A percentile compares a stretch with the other conserved stretches of the same genome.
Conservation (phyloP, 2,113 vertebrate species). For the Numida meleagris region DNA sequence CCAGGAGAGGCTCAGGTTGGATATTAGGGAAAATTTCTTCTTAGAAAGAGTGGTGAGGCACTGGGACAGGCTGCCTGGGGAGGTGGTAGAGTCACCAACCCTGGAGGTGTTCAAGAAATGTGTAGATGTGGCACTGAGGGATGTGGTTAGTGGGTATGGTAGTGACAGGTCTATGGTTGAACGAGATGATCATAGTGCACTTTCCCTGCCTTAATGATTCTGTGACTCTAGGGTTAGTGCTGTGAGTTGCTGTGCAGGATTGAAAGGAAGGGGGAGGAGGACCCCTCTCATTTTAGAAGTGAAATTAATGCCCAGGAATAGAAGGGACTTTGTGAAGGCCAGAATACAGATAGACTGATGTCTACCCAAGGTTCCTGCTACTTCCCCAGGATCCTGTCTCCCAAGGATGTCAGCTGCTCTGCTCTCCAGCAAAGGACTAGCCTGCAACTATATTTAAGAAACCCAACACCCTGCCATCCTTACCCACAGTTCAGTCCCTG, state of each 20-base stretch:
- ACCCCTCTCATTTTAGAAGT: neutral
- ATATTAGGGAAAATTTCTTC: too few species aligned
- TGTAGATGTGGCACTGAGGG: too few species aligned
- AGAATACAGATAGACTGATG: neutral
- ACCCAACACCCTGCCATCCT: neutral
- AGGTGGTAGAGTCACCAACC: too few species aligned
- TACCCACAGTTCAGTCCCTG: neutral
- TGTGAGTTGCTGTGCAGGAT: neutral
- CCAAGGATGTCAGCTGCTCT: neutral
- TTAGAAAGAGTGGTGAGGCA: too few species aligned
- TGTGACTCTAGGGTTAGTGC: neutral
- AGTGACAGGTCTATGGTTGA: too few species aligned
- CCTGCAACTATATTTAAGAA: neutral
- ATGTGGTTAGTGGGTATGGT: too few species aligned
- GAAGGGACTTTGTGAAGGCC: neutral
- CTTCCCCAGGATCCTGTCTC: neutral
- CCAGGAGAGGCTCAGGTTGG: too few species aligned
- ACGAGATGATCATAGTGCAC: too few species aligned
- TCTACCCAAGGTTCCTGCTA: neutral
- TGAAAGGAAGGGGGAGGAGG: neutral
- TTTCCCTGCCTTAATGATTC: too few species aligned
- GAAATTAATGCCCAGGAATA: neutral
- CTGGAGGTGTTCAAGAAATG: too few species aligned
- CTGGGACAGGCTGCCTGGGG: too few species aligned
- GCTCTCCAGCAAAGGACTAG: fast-evolving